A percentile compares a stretch with the other conserved stretches of the same genome.
These are phyloP conservation scores for Ormyrus nitidulus DNA, from an alignment of 2,888 invertebrate species.

Conservation along the genomic window DNA sequence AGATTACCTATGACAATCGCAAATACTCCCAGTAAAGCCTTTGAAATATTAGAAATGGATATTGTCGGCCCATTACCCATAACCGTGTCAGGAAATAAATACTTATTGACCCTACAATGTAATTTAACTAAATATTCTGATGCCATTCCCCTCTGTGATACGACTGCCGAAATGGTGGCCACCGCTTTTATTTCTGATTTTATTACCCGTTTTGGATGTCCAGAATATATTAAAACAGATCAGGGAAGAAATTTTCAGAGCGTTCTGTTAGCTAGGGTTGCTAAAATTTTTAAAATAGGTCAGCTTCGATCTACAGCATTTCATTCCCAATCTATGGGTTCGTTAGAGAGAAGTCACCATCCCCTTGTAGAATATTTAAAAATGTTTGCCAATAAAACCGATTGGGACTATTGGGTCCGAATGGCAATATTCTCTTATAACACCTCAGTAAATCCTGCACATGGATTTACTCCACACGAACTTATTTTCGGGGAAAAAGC, in stretches of 20 bases:
- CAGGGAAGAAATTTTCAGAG: constrained; percentile 6
- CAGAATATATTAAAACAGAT: constrained; percentile 6
- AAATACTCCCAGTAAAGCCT: neutral
- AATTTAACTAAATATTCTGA: constrained; percentile 13
- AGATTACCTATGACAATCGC: constrained; percentile 4
- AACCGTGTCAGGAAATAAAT: neutral
- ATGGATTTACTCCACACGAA: too few relatives aligned
- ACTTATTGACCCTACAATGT: constrained; percentile 18
- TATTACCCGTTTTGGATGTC: neutral
- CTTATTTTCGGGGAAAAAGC: too few relatives aligned
- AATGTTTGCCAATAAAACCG: neutral
- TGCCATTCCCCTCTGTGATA: neutral
- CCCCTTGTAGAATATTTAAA: neutral
- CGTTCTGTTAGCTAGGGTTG: neutral
- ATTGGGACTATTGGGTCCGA: too few relatives aligned
- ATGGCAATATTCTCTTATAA: too few relatives aligned
- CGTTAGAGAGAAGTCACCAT: neutral
- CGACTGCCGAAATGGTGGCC: neutral
- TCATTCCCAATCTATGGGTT: neutral
- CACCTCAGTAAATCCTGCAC: too few relatives aligned
- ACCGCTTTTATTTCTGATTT: neutral
- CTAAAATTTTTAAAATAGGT: neutral
- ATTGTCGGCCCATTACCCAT: neutral
- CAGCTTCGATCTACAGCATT: neutral
- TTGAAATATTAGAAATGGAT: neutral